Base-by-base conservation (phyloP, 2,113 vertebrate species). In the Conger conger region DNA sequence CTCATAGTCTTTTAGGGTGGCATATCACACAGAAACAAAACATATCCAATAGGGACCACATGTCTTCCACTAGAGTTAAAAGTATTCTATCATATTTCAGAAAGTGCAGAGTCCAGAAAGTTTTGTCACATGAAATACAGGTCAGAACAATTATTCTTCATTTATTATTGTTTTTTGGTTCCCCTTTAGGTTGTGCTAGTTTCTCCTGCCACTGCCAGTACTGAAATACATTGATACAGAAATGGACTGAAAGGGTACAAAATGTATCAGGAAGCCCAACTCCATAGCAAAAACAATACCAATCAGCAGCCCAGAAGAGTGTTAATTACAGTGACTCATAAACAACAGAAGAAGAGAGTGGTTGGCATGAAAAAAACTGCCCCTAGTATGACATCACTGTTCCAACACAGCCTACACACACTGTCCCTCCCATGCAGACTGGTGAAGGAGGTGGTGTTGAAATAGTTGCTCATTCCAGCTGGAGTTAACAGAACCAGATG, bases 291-390 rank as follows among this genome's bases (percentile, higher is more conserved):
- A 36, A 73, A 78, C 73, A 36, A 76, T 36, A 45, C 35, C 1
- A 78, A 35, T 42, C 60, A 68, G 82, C 30, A 73, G 27, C 27
- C 82, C 20, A 57, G 30, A 60, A 82, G 33, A 11, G 16, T 57
- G 30, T 4, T 60, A 68, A 78, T n/a, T 38, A 68, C 40, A 77
- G 82, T 83, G 73, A 77, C 33, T 83, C 82, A 83, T 40, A 33
- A 36, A 77, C 33, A 30, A 77, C 68, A 50, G 60, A 76, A 76
- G 38, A 45, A 76, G 82, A 68, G 82, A 76, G 63, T 76, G 63
- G 68, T 30, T 36, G 73, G 30, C 8, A 33, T 42, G 3, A 8
- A 50, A 63, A n/a, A 50, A 73, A 50, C 37, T 30, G 23, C 38
- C 5, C 40, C 79, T n/a, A n/a, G 18, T 80, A 45, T 83, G 82